Percentiles rank a stretch among this genome's conserved stretches.
Evolutionary conservation across 1,140 invertebrate genomes (phyloP).

Genomic region (Diorhabda sublineata): DNA sequence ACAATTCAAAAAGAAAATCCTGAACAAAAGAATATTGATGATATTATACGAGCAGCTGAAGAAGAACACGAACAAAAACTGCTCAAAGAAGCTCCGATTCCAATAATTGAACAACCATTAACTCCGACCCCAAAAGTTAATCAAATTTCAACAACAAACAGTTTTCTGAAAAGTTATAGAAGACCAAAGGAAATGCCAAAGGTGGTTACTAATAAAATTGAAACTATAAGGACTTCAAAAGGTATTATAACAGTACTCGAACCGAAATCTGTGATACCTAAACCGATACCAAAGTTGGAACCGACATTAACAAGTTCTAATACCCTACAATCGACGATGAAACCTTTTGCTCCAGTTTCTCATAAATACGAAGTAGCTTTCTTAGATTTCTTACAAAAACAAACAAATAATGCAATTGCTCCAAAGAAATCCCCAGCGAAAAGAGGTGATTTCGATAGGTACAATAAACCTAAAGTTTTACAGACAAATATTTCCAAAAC

Average conservation of each 20-base stretch:
- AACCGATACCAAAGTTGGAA: constrained; percentile 8
- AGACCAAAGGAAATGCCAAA: constrained; percentile 18
- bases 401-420: not conserved
- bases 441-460: not conserved
- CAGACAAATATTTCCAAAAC: constrained; percentile 4
- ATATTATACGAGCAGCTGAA: constrained; percentile 37
- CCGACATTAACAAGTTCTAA: not conserved
- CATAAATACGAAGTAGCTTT: constrained; percentile 22
- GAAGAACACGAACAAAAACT: constrained; percentile 37
- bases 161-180: constrained; percentile 23
- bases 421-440: not conserved
- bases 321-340: not conserved
- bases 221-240: constrained; percentile 31
- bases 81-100: constrained; percentile 11
- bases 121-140: too few relatives aligned
- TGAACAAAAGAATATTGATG: constrained; percentile 35
- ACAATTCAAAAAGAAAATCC: not conserved
- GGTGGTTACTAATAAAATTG: constrained; percentile 19
- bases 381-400: constrained; percentile 18
- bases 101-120: too few relatives aligned
- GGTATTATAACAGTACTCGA: constrained; percentile 29
- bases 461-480: not conserved
- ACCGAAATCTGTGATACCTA: constrained; percentile 18
- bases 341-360: not conserved
- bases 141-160: too few relatives aligned